Evolutionary conservation across 2,113 vertebrate genomes (phyloP).

Genomic region (Gasterosteus aculeatus): DNA sequence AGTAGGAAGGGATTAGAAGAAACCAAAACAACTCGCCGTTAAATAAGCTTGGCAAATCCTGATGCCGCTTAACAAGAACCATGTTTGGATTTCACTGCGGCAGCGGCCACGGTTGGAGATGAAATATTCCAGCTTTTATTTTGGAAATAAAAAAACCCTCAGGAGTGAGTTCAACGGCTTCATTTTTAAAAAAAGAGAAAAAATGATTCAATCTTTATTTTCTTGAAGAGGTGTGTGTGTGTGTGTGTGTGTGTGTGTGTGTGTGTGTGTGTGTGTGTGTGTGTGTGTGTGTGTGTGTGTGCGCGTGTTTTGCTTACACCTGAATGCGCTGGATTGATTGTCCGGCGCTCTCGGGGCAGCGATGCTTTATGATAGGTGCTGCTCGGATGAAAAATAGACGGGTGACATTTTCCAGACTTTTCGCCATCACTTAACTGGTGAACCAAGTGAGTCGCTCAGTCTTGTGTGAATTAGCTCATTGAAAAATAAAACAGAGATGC

Average conservation of each 20-base stretch:
- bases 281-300: too few species aligned
- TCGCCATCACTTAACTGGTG: conserved; percentile 70
- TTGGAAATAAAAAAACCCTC: not conserved
- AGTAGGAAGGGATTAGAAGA: conserved; percentile 68
- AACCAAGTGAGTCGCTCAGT: conserved; percentile 70
- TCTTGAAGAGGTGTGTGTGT: not conserved
- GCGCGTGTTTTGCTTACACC: not conserved
- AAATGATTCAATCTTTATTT: not conserved
- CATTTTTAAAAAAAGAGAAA: not conserved
- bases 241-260: too few species aligned
- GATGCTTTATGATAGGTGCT: conserved; percentile 71
- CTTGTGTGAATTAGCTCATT: conserved; percentile 81
- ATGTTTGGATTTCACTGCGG: conserved; percentile 38
- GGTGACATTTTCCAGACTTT: conserved; percentile 78
- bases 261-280: too few species aligned
- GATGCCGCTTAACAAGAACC: conserved; percentile 59
- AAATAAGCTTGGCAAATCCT: conserved; percentile 58
- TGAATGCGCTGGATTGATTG: conserved; percentile 61
- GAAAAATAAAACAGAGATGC: conserved; percentile 77
- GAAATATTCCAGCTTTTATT: conserved; percentile 28
- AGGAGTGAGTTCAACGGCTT: not conserved
- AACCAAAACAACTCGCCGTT: conserved; percentile 60
- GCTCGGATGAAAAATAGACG: conserved; percentile 70
- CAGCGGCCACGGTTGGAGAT: conserved; percentile 19
- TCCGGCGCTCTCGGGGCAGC: conserved; percentile 22